phyloP scores from a whole-genome alignment of 2,797 vertebrate species.

The Propithecus perrieri region DNA sequence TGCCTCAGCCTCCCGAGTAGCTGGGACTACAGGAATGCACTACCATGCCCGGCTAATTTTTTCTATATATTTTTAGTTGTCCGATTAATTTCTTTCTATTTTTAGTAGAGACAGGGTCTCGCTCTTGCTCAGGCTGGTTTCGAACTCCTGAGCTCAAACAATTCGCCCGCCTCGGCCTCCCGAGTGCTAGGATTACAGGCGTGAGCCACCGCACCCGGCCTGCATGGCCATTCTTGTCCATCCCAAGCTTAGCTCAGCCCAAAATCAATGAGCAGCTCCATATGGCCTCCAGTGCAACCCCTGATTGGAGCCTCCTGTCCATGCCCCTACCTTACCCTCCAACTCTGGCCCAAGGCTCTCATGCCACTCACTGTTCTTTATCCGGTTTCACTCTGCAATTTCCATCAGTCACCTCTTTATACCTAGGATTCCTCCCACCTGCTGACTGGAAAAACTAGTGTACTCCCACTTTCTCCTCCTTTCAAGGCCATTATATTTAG shows the following conservation, averaged over 20 bases:
- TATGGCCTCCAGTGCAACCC: background rate
- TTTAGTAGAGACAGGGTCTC: no score
- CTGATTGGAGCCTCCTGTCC: background rate
- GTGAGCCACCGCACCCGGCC: no score
- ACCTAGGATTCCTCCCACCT: conserved; percentile 38
- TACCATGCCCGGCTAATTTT: no score
- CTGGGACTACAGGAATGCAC: no score
- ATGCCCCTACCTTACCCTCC: background rate
- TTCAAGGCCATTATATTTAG: conserved; percentile 51
- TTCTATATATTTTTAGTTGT: no score
- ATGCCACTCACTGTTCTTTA: conserved; percentile 37
- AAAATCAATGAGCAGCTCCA: conserved; percentile 31
- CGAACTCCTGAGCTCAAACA: no score
- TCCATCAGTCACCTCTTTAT: conserved; percentile 32
- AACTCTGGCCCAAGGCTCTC: conserved; percentile 42
- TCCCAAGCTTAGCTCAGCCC: conserved; percentile 23
- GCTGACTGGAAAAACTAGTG: conserved; percentile 56
- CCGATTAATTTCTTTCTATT: no score
- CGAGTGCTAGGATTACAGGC: no score
- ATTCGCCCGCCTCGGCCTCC: no score
- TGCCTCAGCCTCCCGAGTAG: no score
- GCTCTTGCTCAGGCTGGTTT: no score
- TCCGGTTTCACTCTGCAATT: conserved; percentile 47
- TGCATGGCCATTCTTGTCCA: background rate
- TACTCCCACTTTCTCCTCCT: conserved; percentile 58